phyloP scores from a whole-genome alignment of 2,113 vertebrate genomes.

The Cinclus cinclus region DNA sequence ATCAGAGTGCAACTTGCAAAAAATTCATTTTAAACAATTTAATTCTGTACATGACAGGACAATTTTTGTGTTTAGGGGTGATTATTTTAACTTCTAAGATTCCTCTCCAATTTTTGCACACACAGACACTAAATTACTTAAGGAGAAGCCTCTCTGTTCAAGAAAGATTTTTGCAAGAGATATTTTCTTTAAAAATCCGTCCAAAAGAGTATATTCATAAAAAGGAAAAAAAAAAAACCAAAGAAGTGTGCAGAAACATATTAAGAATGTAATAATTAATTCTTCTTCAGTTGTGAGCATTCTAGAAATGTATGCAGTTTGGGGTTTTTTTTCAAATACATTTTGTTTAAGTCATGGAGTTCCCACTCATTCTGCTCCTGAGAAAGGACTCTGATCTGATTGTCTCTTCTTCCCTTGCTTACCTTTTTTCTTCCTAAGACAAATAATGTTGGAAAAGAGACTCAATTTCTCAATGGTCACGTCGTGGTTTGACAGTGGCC shows the following conservation, averaged over 20 bases:
- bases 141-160: background rate
- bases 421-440: background rate
- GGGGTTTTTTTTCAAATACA: background rate
- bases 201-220: background rate
- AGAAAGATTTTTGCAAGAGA: background rate
- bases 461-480: background rate
- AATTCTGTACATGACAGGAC: conserved; percentile 21
- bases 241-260: background rate
- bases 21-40: conserved; percentile 41
- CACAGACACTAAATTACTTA: background rate
- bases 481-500: background rate
- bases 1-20: conserved; percentile 8
- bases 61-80: conserved; percentile 28
- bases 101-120: background rate
- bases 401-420: background rate
- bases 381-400: background rate
- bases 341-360: background rate
- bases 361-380: background rate
- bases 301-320: background rate
- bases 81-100: conserved; percentile 4
- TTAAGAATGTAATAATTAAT: background rate
- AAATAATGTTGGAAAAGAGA: background rate
- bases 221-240: background rate
- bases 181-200: background rate
- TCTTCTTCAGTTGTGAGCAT: background rate